Conservation (phyloP, 2,113 vertebrate species). For the Paradoxurus hermaphroditus region DNA sequence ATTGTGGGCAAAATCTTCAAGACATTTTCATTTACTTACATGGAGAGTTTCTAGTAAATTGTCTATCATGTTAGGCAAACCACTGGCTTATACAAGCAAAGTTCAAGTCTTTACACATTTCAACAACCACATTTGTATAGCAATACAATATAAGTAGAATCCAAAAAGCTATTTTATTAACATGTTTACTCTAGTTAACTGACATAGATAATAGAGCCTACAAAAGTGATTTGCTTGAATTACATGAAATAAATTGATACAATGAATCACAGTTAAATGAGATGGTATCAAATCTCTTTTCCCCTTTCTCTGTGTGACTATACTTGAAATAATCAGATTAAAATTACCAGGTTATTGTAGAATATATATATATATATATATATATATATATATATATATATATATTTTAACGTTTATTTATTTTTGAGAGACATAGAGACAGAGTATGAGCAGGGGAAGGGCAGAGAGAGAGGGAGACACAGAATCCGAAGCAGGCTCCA, state of each 20-base stretch:
- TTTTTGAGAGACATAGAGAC: too few relatives aligned
- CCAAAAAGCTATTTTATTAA: neutral
- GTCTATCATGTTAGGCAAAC: neutral
- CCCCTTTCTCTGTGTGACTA: neutral
- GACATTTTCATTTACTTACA: neutral
- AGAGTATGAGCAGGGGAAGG: too few relatives aligned
- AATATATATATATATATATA: too few relatives aligned
- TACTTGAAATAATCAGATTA: neutral
- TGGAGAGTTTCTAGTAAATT: neutral
- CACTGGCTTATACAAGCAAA: neutral
- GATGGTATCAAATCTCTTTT: neutral
- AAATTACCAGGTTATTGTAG: neutral
- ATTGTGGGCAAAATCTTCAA: neutral
- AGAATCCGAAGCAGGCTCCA: too few relatives aligned
- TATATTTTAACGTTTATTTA: too few relatives aligned
- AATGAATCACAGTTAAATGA: neutral
- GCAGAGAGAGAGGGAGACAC: too few relatives aligned
- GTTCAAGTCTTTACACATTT: conserved; percentile 13
- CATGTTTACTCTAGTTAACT: neutral
- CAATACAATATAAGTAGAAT: neutral
- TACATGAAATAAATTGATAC: neutral
- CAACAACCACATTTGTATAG: neutral
- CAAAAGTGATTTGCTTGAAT: neutral
- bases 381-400: too few relatives aligned
- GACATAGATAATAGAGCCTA: neutral